These are phyloP conservation scores for Uromys caudimaculatus DNA, from an alignment of 2,797 vertebrate genomes.

Conservation along the genomic window DNA sequence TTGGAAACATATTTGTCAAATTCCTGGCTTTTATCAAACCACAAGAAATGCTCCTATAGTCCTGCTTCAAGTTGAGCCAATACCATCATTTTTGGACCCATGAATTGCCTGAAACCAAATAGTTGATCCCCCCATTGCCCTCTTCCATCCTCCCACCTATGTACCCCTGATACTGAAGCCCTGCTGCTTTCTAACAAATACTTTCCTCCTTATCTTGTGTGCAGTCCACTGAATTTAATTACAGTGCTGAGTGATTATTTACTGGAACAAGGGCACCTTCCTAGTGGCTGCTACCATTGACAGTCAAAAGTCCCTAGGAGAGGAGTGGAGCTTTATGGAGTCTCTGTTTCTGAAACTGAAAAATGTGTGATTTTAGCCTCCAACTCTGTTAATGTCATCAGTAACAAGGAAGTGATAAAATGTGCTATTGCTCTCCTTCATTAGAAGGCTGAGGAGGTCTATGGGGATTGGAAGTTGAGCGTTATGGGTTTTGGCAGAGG, in stretches of 20 bases:
- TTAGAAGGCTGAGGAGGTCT: not conserved
- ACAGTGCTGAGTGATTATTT: not conserved
- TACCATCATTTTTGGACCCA: not conserved
- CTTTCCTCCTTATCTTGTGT: not conserved
- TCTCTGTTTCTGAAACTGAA: not conserved
- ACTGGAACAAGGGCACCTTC: not conserved
- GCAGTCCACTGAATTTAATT: not conserved
- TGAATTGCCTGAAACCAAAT: not conserved
- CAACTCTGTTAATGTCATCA: not conserved
- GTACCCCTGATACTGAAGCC: not conserved
- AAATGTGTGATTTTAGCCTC: not conserved
- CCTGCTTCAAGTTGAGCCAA: not conserved
- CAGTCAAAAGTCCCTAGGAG: not conserved
- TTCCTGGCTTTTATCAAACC: not conserved
- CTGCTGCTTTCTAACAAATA: not conserved
- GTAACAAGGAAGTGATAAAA: not conserved
- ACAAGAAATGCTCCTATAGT: not conserved
- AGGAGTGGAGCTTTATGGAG: not conserved
- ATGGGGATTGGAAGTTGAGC: not conserved
- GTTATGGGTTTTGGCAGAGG: slow-evolving; percentile 13
- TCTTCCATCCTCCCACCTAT: not conserved
- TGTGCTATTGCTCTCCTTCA: not conserved
- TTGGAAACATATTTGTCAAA: not conserved
- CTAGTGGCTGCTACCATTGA: not conserved
- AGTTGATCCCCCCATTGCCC: too few species aligned